phyloP scores from a whole-genome alignment of 2,888 invertebrate species.

The Dynastes tityus region DNA sequence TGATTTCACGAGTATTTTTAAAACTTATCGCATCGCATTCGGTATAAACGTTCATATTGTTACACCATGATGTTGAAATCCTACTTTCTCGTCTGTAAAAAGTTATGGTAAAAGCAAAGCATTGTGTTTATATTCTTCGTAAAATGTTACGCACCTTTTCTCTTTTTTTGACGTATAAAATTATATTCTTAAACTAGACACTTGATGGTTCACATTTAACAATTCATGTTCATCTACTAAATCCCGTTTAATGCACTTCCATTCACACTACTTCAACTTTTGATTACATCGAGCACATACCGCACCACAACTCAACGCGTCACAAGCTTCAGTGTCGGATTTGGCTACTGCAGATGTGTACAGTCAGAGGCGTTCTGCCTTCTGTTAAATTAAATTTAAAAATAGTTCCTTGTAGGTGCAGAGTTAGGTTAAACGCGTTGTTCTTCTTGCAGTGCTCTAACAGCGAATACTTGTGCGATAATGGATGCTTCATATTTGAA shows the following conservation, averaged over 20 bases:
- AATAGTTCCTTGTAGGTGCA: not conserved
- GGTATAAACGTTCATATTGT: not conserved
- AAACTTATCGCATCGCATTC: not conserved
- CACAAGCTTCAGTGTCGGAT: constrained; percentile 1
- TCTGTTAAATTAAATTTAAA: constrained; percentile 7
- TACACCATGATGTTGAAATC: not conserved
- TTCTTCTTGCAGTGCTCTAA: not conserved
- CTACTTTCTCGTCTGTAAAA: constrained; percentile 2
- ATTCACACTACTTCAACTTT: not conserved
- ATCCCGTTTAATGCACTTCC: not conserved
- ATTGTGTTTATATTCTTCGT: not conserved
- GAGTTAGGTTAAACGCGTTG: not conserved
- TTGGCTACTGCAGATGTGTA: not conserved
- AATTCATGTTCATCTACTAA: not conserved
- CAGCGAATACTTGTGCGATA: not conserved
- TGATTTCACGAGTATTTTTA: constrained; percentile 31
- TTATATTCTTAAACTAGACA: not conserved
- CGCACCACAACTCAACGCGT: not conserved
- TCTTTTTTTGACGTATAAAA: not conserved
- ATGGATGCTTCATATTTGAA: not conserved
- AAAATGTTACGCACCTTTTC: constrained; percentile 6
- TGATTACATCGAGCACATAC: constrained; percentile 1
- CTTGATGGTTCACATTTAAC: not conserved
- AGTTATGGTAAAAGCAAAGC: not conserved
- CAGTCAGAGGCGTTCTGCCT: not conserved